A percentile compares a stretch with the other conserved stretches of the same genome.
These are phyloP conservation scores for Calosoma granatense DNA, from an alignment of 1,140 invertebrate species.

Conservation along the genomic window DNA sequence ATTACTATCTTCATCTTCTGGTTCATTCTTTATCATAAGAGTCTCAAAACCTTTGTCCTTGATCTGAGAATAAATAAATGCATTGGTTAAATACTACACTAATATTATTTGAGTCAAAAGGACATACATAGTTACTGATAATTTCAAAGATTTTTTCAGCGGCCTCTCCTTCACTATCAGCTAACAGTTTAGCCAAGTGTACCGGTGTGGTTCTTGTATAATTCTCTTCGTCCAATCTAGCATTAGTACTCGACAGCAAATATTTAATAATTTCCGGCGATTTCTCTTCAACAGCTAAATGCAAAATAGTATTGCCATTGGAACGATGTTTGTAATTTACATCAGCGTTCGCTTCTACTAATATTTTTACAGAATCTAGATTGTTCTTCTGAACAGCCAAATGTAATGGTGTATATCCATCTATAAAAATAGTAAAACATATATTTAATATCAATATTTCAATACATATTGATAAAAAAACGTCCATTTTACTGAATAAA, in stretches of 20 bases:
- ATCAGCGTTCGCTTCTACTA: slow-evolving; percentile 38
- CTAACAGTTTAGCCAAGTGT: slow-evolving; percentile 18
- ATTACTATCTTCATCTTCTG: neutral
- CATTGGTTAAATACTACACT: neutral
- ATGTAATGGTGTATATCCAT: slow-evolving; percentile 41
- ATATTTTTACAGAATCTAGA: slow-evolving; percentile 34
- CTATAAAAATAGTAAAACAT: slow-evolving; percentile 18
- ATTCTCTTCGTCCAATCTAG: slow-evolving; percentile 24
- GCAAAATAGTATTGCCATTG: slow-evolving; percentile 44
- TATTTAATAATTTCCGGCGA: slow-evolving; percentile 38
- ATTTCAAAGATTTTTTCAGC: neutral
- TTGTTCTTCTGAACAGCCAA: slow-evolving; percentile 41
- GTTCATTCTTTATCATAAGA: neutral
- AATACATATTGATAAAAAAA: slow-evolving; percentile 16
- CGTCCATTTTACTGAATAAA: neutral
- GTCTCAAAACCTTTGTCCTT: neutral
- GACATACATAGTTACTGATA: neutral
- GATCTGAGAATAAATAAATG: neutral
- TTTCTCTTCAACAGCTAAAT: slow-evolving; percentile 43
- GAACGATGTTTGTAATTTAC: slow-evolving; percentile 39
- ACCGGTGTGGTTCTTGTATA: slow-evolving; percentile 25
- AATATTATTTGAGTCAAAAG: neutral
- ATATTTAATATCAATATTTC: too few species aligned
- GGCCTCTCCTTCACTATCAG: slow-evolving; percentile 20
- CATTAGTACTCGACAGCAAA: slow-evolving; percentile 34